Evolutionary conservation across 2,113 vertebrate species (phyloP).

Genomic region (Mustelus asterias): DNA sequence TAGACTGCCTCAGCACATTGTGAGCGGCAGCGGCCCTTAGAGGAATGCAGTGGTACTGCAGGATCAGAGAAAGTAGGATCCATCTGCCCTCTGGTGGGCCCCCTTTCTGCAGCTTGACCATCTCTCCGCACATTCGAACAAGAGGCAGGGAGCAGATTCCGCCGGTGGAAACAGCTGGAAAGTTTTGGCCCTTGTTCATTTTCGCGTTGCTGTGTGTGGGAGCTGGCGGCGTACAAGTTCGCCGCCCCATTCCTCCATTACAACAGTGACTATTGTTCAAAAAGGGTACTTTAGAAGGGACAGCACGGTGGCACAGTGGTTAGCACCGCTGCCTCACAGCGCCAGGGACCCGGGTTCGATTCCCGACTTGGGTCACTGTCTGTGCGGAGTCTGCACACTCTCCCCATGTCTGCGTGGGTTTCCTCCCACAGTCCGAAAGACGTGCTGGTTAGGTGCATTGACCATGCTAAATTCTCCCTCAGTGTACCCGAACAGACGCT

Average conservation of each 20-base stretch:
- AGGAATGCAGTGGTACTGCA: not conserved
- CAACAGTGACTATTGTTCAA: not conserved
- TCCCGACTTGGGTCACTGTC: too few relatives aligned
- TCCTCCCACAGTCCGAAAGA: too few relatives aligned
- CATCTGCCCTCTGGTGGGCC: not conserved
- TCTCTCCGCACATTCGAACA: not conserved
- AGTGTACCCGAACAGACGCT: too few relatives aligned
- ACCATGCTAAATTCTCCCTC: too few relatives aligned
- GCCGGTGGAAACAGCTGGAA: too few relatives aligned
- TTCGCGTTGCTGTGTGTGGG: not conserved
- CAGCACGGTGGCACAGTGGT: too few relatives aligned
- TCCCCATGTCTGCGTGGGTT: too few relatives aligned
- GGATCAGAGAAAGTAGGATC: not conserved
- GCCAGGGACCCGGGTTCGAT: too few relatives aligned
- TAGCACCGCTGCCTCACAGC: too few relatives aligned
- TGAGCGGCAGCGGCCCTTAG: not conserved
- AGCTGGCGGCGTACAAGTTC: not conserved
- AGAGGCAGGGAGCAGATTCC: not conserved
- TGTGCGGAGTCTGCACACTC: too few relatives aligned
- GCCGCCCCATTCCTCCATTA: not conserved
- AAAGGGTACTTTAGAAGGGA: not conserved
- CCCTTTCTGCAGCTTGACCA: not conserved
- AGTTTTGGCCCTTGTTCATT: not conserved
- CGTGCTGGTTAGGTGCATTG: too few relatives aligned
- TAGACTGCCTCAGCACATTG: not conserved